Conservation (phyloP, 1,140 invertebrate genomes). For the Pseudomyrmex flavicornis region DNA sequence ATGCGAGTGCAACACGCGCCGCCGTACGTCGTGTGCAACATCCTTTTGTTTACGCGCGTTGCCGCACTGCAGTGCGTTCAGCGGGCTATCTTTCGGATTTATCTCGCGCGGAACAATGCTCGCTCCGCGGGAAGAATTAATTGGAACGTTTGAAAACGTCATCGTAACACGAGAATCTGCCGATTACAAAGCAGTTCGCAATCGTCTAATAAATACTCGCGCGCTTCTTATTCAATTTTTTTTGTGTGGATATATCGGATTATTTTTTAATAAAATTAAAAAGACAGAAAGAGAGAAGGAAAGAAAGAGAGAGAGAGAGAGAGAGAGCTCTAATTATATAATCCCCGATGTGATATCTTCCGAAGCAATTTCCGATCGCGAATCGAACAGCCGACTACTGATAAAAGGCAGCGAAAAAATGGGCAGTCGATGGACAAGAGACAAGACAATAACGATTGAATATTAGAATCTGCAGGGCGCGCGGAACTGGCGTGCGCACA, state of each 20-base stretch:
- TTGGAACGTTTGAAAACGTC: slow-evolving; percentile 52
- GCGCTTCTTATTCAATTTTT: slow-evolving; percentile 35
- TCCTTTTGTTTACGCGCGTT: slow-evolving; percentile 43
- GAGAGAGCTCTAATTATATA: not conserved
- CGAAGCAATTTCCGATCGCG: slow-evolving; percentile 1
- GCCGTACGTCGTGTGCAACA: slow-evolving; percentile 27
- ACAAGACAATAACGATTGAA: slow-evolving; percentile 81
- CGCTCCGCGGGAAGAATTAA: slow-evolving; percentile 49
- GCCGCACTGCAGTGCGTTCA: slow-evolving; percentile 2
- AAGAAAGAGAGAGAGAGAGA: not conserved
- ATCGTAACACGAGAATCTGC: slow-evolving; percentile 7
- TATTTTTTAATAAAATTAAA: slow-evolving; percentile 19
- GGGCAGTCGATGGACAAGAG: slow-evolving; percentile 53
- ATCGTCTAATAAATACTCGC: slow-evolving; percentile 32
- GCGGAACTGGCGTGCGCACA: slow-evolving; percentile 71
- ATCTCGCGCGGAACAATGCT: slow-evolving; percentile 21
- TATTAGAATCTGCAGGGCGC: slow-evolving; percentile 76
- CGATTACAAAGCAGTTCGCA: slow-evolving; percentile 27
- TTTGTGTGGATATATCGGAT: not conserved
- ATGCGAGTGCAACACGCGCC: slow-evolving; percentile 11
- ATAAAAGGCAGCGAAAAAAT: slow-evolving; percentile 34
- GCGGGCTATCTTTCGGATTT: slow-evolving; percentile 27
- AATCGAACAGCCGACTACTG: slow-evolving; percentile 26
- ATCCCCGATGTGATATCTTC: not conserved
- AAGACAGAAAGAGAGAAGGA: too few relatives aligned